phyloP scores from a whole-genome alignment of 2,797 vertebrate genomes.

The Lutjanus campechanus region DNA sequence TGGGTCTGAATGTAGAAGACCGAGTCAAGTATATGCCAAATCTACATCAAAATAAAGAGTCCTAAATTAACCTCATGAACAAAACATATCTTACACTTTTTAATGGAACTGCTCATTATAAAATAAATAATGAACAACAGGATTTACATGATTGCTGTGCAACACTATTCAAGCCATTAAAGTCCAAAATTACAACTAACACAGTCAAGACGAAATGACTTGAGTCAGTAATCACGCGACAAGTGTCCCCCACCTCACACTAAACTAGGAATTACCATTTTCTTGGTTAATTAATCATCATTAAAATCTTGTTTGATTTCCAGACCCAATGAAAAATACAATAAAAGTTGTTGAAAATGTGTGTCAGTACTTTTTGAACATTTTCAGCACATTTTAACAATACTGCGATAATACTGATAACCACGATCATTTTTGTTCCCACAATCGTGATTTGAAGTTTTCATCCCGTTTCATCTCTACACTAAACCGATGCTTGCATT shows the following conservation, averaged over 20 bases:
- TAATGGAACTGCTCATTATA: neutral
- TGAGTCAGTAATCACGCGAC: neutral
- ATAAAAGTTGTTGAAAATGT: too few species aligned
- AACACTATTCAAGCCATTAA: neutral
- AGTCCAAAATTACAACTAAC: neutral
- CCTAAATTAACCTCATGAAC: neutral
- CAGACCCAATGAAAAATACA: too few species aligned
- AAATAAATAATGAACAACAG: neutral
- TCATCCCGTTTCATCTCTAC: too few species aligned
- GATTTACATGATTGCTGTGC: neutral
- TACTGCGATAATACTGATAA: too few species aligned
- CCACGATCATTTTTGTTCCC: too few species aligned
- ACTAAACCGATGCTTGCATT: slow-evolving; percentile 7
- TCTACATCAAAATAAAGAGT: too few species aligned
- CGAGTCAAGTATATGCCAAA: neutral
- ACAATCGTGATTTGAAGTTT: too few species aligned
- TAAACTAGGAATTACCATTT: neutral
- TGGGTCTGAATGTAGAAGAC: neutral
- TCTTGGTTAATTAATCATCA: too few species aligned
- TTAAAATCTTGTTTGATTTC: too few species aligned
- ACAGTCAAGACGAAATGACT: neutral
- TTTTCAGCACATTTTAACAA: too few species aligned
- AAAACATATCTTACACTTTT: neutral
- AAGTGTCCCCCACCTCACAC: neutral
- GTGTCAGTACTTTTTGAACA: too few species aligned